Evolutionary conservation across 2,888 invertebrate genomes (phyloP).

Genomic region (Crematogaster levior): DNA sequence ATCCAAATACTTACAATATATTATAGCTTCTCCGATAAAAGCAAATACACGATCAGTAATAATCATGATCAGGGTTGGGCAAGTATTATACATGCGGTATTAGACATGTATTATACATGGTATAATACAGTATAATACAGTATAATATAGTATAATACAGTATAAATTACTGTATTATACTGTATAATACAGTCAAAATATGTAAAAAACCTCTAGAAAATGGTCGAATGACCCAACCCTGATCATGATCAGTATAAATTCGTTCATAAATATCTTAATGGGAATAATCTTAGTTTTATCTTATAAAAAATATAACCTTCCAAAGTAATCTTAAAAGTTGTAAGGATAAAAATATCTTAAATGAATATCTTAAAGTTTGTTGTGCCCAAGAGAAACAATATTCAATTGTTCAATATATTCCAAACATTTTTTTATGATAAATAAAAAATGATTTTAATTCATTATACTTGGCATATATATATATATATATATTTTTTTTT

Average conservation of each 20-base stretch:
- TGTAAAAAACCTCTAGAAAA: too few species aligned
- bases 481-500: background rate
- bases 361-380: background rate
- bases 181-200: too few species aligned
- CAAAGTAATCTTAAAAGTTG: background rate
- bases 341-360: background rate
- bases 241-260: too few species aligned
- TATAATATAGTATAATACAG: too few species aligned
- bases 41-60: background rate
- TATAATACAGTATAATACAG: too few species aligned
- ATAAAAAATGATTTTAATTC: background rate
- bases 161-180: too few species aligned
- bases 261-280: background rate
- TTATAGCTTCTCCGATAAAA: slow-evolving; percentile 12
- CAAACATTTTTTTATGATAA: background rate
- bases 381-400: background rate
- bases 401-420: background rate
- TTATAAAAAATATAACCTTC: background rate
- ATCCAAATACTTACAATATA: slow-evolving; percentile 9
- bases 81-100: too few species aligned
- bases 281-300: background rate
- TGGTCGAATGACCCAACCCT: too few species aligned
- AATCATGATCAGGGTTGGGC: too few species aligned
- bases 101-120: too few species aligned
- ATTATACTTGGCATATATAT: background rate